Evolutionary conservation across 2,113 vertebrate species (phyloP), one percentile per base, ranked within the genome.

Genomic region (Sinocyclocheilus maitianheensis): DNA sequence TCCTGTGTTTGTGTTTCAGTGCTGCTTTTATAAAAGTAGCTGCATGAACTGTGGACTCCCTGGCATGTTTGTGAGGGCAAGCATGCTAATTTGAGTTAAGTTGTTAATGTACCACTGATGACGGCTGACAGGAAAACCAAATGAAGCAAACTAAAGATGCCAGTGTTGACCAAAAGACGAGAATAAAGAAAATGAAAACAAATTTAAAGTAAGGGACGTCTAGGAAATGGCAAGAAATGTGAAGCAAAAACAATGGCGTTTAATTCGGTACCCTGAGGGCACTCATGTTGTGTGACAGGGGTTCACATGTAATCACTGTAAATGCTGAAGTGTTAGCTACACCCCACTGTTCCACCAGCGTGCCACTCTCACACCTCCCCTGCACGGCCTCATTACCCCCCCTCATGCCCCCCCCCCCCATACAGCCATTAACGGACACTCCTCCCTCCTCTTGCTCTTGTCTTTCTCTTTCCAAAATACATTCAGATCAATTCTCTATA

Each of bases 251-350:
- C 93, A 94, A 92, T 93, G 87, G 88, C 90, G 90, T 94, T 94
- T 95, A 94, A 94, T 94, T 91, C 91, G 91, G 93, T 95, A 94
- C 94, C 89, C 90, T 90, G 91, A 93, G 92, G 91, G 85, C 88
- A 88, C 92, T 94, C 93, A 94, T 90, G 92, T 90, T 90, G 77
- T 89, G 91, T 94, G 94, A 95, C 94, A 95, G 90, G 86, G 88
- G 91, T 91, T 95, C 94, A 94, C 92, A 94, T 94, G 93, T 92
- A 94, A 95, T 95, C 93, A 94, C 91, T 93, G 91, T 95, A 93
- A 95, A 93, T 90, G 91, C 88, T 87, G 90, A 91, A 83, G 85
- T 81, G 87, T 72, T 77, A 60, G 75, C 65, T 76, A 43, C 85
- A 74, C 75, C 72, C 84, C 86, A 89, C 91, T 63, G 90, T 90